Percentiles rank a stretch among this genome's conserved stretches.
Evolutionary conservation across 2,888 invertebrate genomes (phyloP).

Genomic region (Apamea monoglypha): DNA sequence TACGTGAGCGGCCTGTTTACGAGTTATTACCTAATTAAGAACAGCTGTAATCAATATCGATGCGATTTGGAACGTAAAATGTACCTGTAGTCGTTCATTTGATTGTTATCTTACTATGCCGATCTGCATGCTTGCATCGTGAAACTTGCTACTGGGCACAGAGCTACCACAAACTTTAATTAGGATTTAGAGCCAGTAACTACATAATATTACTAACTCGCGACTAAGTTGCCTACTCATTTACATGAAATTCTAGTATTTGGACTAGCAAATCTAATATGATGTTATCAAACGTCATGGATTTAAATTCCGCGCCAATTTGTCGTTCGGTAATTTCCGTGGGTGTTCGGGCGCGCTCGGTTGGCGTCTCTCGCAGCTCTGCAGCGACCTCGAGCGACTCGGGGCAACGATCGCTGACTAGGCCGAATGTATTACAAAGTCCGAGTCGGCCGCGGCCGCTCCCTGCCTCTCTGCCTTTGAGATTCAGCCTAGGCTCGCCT

Average conservation of each 20-base stretch:
- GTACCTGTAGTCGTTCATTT: background rate
- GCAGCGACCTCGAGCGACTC: slow-evolving; percentile 84
- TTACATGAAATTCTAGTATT: slow-evolving; percentile 15
- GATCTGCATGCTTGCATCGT: slow-evolving; percentile 15
- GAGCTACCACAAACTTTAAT: slow-evolving; percentile 13
- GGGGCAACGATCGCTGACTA: slow-evolving; percentile 90
- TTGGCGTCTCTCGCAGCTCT: slow-evolving; percentile 65
- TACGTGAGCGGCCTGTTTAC: slow-evolving; percentile 35
- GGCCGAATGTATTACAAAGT: slow-evolving; percentile 90
- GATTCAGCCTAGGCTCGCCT: slow-evolving; percentile 88
- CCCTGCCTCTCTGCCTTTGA: slow-evolving; percentile 87
- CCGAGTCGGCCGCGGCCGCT: slow-evolving; percentile 87
- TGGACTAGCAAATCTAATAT: slow-evolving; percentile 13
- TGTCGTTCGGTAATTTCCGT: slow-evolving; percentile 80
- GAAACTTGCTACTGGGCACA: background rate
- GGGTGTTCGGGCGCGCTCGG: slow-evolving; percentile 76
- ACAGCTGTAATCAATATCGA: slow-evolving; percentile 31
- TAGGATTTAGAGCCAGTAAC: background rate
- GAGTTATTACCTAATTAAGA: slow-evolving; percentile 45
- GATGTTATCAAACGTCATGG: slow-evolving; percentile 47
- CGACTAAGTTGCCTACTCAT: slow-evolving; percentile 1
- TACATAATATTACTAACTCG: background rate
- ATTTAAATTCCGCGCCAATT: slow-evolving; percentile 76
- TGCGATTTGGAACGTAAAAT: slow-evolving; percentile 22
- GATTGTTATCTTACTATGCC: slow-evolving; percentile 7